Evolutionary conservation across 2,888 invertebrate genomes (phyloP).

Genomic region (Hirtodrosophila trivittata): DNA sequence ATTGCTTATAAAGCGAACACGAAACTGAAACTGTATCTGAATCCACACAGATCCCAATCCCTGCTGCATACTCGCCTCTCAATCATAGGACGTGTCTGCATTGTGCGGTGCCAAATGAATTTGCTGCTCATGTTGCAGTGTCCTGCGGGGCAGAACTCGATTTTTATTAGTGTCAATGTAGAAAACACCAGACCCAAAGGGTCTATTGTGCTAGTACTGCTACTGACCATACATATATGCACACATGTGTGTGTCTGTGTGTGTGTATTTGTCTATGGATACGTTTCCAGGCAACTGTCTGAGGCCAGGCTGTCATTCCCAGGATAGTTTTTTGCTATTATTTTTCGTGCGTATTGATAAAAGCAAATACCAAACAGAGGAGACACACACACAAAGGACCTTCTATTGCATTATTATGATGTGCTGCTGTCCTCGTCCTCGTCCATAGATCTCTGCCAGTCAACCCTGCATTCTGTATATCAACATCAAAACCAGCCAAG

Average conservation of each 20-base stretch:
- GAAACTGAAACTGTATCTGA: background rate
- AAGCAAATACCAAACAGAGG: conserved; percentile 32
- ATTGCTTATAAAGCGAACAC: conserved; percentile 6
- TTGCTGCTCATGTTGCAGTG: conserved; percentile 49
- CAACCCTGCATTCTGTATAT: conserved; percentile 20
- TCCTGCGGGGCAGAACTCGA: conserved; percentile 40
- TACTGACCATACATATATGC: conserved; percentile 30
- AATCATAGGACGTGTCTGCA: too few species aligned
- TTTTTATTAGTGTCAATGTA: conserved; percentile 61
- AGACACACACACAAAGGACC: background rate
- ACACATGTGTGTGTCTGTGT: conserved; percentile 7
- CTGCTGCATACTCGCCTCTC: conserved; percentile 14
- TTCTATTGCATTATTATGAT: conserved; percentile 52
- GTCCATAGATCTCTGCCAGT: conserved; percentile 5
- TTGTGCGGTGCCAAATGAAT: conserved; percentile 47
- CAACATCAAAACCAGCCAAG: conserved; percentile 40
- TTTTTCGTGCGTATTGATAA: conserved; percentile 49
- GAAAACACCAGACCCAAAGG: conserved; percentile 41
- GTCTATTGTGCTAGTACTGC: conserved; percentile 28
- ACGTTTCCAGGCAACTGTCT: conserved; percentile 19
- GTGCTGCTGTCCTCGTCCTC: conserved; percentile 11
- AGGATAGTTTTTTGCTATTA: conserved; percentile 50
- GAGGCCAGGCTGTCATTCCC: conserved; percentile 40
- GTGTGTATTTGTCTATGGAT: conserved; percentile 6
- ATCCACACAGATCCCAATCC: conserved; percentile 10